Evolutionary conservation across 2,888 invertebrate genomes (phyloP), one percentile per base, ranked within the genome.

Genomic region (Pollenia griseotomentosa): DNA sequence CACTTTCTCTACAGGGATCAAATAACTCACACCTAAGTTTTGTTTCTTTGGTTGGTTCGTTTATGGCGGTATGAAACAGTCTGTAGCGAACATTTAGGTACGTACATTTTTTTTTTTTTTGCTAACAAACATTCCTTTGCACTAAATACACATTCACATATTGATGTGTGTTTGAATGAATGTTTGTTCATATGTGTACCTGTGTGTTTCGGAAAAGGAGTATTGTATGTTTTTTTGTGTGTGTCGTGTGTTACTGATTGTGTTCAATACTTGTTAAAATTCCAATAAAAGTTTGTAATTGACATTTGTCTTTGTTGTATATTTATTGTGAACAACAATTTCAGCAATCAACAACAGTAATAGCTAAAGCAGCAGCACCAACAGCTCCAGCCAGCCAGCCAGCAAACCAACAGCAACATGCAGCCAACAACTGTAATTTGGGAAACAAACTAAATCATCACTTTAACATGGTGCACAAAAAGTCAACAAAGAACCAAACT

Each of bases 251-350:
- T 74, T 82, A 48, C 66, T 82, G 74, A 74, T 70, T 85, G 65
- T 77, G 65, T 73, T 81, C 84, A 82, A 87, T 87, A 84, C 84
- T 87, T 84, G 84, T 84, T 87, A 87, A 87, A 84, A 87, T 87
- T 84, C 87, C 87, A 87, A 87, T 87, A 87, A 87, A 87, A 87
- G 87, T 87, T 87, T 87, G 87, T 87, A 87, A 87, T 87, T 87
- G 87, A 84, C 87, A 84, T 87, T 87, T 84, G 87, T 87, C 84
- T 87, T 87, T 87, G 73, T 83, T 86, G 85, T 74, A 42, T 83
- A 68, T 74, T 77, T 68, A 83, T 75, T 78, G 71, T 57, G 65
- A 80, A 74, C 80, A 84, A 74, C 71, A 84, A 82, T 79, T 86
- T 80, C 83, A 71, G 74, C 57, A 80, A 79, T 70, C 84, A 85